Evolutionary conservation across 2,113 vertebrate genomes (phyloP), one percentile per base, ranked within the genome.

Genomic region (Strix aluco): DNA sequence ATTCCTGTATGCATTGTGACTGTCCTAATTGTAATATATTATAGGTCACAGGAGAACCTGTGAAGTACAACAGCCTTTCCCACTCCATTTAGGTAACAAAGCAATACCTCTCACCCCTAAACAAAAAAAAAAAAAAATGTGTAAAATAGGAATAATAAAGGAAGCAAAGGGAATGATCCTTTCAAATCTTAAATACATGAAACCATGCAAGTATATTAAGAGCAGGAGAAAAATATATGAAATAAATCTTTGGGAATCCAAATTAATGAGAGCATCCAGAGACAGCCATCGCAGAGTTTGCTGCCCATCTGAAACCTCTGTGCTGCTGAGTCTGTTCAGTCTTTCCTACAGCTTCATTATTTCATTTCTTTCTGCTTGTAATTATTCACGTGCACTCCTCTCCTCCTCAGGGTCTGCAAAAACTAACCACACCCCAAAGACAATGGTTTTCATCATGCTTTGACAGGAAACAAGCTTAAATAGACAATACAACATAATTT

Each of bases 391-490:
- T 5, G 18, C 16, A 7, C 46, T 61, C 8, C 49, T 29, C 8
- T 57, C 30, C 30, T 54, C 34, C 57, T 38, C 22, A 3, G 27
- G 16, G 15, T 7, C 38, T 65, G 77, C 51, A 10, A 22, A 7
- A 42, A 0, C 66, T 4, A 62, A 27, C 6, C 36, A 4, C 42
- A 7, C 10, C 51, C 46, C 11, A 1, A 40, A 2, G 23, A 7
- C 34, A 3, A 4, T 0, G 0, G 11, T 36, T 55, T 9, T 30
- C 49, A 25, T 85, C 1, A 0, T 44, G 42, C 49, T 72, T 72
- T 10, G 32, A 2, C 13, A 8, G n/a, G n/a, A 91, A 74, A 46
- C 4, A 13, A 65, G 26, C 52, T 80, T 36, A 20, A 27, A 19
- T 6, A 34, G 71, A 40, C 47, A 55, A 3, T 20, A 30, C 27